phyloP scores from a whole-genome alignment of 1,140 invertebrate species.

The Polypedilum vanderplanki region DNA sequence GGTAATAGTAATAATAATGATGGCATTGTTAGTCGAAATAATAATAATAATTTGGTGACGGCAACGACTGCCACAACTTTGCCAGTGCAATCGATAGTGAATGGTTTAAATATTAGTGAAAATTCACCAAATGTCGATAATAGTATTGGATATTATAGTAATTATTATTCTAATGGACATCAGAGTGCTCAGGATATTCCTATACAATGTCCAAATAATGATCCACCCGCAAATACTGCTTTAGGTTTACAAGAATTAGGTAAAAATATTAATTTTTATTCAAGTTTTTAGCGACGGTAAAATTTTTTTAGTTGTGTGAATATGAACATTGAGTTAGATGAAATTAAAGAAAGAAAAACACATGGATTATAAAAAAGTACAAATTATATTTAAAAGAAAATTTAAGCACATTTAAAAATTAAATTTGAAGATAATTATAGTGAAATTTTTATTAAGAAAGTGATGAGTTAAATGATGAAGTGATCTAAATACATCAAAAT shows the following conservation, averaged over 20 bases:
- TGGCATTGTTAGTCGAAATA: slow-evolving; percentile 29
- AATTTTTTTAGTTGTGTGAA: neutral
- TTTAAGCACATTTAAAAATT: no score
- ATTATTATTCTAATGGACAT: slow-evolving; percentile 39
- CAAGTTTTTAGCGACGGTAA: neutral
- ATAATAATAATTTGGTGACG: slow-evolving; percentile 26
- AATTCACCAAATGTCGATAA: slow-evolving; percentile 26
- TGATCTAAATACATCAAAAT: no score
- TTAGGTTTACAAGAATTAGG: slow-evolving; percentile 43
- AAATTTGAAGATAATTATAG: no score
- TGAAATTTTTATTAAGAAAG: no score
- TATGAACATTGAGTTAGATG: no score
- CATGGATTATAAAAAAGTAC: no score
- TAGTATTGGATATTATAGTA: slow-evolving; percentile 40
- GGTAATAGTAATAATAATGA: slow-evolving; percentile 31
- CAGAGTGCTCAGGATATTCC: slow-evolving; percentile 43
- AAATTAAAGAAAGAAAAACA: no score
- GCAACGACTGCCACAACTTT: slow-evolving; percentile 34
- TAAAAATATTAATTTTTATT: slow-evolving; percentile 31
- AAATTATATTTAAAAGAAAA: no score
- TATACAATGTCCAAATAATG: slow-evolving; percentile 42
- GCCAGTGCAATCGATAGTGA: slow-evolving; percentile 21
- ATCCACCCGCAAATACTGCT: slow-evolving; percentile 41
- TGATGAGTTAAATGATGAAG: no score
- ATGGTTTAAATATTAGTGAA: slow-evolving; percentile 27